phyloP scores from a whole-genome alignment of 1,140 invertebrate genomes.

The Hydropsyche tenuis region DNA sequence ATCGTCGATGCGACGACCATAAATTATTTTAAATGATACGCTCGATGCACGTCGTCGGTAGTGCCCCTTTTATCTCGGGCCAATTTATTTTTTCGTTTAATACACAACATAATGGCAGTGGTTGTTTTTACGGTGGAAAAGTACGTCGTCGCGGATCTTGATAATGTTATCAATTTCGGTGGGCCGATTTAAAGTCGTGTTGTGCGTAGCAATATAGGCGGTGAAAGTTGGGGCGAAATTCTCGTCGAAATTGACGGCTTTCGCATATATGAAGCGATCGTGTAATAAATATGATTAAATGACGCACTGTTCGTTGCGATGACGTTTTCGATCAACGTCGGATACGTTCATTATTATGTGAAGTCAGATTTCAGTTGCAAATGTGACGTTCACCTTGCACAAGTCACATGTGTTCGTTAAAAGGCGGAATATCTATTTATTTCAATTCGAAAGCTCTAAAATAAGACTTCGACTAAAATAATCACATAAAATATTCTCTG shows the following conservation, averaged over 20 bases:
- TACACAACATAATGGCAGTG: background rate
- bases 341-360: too few species aligned
- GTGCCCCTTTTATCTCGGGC: background rate
- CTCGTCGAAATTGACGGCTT: slow-evolving; percentile 1
- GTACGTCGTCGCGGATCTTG: background rate
- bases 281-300: too few species aligned
- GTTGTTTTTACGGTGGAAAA: background rate
- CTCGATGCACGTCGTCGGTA: background rate
- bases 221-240: background rate
- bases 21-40: slow-evolving; percentile 38
- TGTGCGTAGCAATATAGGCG: too few species aligned
- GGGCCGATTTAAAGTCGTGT: background rate
- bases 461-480: too few species aligned
- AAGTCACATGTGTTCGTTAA: too few species aligned
- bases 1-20: slow-evolving; percentile 14
- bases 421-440: too few species aligned
- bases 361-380: too few species aligned
- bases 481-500: too few species aligned
- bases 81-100: background rate
- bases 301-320: slow-evolving; percentile 1
- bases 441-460: too few species aligned
- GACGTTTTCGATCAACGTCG: background rate
- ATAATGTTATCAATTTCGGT: slow-evolving; percentile 22
- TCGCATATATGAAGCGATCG: background rate
- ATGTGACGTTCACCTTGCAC: too few species aligned